Percentiles rank a stretch among this genome's conserved stretches.
These are phyloP conservation scores for Heliconius sara DNA, from an alignment of 2,888 invertebrate species.

Conservation along the genomic window DNA sequence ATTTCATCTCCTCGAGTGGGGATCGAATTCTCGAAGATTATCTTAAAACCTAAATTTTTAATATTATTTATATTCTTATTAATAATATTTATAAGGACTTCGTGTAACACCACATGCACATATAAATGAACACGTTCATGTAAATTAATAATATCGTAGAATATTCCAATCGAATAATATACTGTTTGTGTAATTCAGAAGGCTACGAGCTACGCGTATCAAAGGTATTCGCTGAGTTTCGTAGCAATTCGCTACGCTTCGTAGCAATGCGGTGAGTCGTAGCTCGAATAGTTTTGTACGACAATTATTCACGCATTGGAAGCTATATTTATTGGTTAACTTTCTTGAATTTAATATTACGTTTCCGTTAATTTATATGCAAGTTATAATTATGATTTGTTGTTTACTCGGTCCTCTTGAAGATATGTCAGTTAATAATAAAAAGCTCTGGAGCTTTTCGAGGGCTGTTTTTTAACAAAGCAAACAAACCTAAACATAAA, in stretches of 20 bases:
- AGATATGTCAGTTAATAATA: too few species aligned
- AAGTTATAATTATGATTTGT: background rate
- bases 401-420: too few species aligned
- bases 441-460: too few species aligned
- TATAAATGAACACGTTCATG: background rate
- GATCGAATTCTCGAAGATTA: too few species aligned
- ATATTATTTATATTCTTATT: too few species aligned
- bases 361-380: background rate
- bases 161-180: conserved; percentile 15
- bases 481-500: too few species aligned
- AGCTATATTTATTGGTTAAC: background rate
- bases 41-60: too few species aligned
- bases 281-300: conserved; percentile 28
- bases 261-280: conserved; percentile 37
- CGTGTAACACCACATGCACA: background rate
- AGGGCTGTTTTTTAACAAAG: too few species aligned
- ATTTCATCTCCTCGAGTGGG: too few species aligned
- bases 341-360: background rate
- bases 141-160: background rate
- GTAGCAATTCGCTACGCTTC: conserved; percentile 45
- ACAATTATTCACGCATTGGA: background rate
- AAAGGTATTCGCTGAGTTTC: conserved; percentile 33
- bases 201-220: conserved; percentile 30
- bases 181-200: conserved; percentile 27
- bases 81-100: background rate